Evolutionary conservation across 2,888 invertebrate genomes (phyloP).

Genomic region (Axea sp.): DNA sequence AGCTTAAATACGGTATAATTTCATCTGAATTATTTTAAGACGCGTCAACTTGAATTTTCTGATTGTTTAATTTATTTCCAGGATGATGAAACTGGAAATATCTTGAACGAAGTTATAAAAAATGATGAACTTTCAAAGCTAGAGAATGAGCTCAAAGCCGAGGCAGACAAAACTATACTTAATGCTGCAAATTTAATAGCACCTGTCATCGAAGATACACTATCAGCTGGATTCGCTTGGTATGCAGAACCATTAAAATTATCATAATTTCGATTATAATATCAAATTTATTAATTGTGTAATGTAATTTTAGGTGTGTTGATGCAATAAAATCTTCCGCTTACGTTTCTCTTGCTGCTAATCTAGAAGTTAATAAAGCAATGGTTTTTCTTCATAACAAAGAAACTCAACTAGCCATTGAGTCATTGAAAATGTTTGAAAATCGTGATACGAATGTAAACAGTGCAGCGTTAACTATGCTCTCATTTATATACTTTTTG

Average conservation of each 20-base stretch:
- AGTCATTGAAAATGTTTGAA: constrained; percentile 91
- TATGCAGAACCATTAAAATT: constrained; percentile 56
- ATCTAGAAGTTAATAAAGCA: constrained; percentile 94
- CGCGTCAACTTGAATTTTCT: background rate
- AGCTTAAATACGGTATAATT: constrained; percentile 73
- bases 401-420: constrained; percentile 89
- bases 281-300: too few relatives aligned
- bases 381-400: constrained; percentile 91
- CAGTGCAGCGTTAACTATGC: constrained; percentile 90
- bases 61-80: constrained; percentile 71
- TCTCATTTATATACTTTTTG: constrained; percentile 90
- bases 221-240: constrained; percentile 82
- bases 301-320: constrained; percentile 90
- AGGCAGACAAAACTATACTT: constrained; percentile 90
- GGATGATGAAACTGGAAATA: constrained; percentile 81
- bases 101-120: constrained; percentile 87
- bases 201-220: constrained; percentile 87
- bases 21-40: background rate
- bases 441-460: constrained; percentile 91
- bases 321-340: constrained; percentile 95
- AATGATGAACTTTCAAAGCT: constrained; percentile 88
- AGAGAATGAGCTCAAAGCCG: constrained; percentile 85
- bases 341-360: constrained; percentile 89
- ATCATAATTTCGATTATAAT: constrained; percentile 4
- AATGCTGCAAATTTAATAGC: constrained; percentile 94